These are phyloP conservation scores for Epinephelus cyanopodus DNA, from an alignment of 2,113 vertebrate species.

Conservation along the genomic window DNA sequence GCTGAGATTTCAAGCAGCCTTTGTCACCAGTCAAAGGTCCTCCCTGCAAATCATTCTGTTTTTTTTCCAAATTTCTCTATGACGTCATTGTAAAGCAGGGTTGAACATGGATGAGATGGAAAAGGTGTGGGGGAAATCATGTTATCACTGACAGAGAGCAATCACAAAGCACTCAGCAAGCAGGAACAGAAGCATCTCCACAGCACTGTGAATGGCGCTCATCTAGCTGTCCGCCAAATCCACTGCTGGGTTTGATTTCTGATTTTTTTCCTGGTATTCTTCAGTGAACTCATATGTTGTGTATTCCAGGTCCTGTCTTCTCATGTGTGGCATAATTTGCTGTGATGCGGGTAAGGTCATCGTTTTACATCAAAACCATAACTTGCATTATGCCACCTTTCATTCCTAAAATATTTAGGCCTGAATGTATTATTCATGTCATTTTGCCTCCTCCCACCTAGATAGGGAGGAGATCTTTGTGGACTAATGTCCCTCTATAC, in stretches of 20 bases:
- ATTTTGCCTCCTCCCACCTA: not conserved
- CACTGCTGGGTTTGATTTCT: not conserved
- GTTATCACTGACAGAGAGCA: slow-evolving; percentile 36
- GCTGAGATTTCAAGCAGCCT: slow-evolving; percentile 56
- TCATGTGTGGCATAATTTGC: not conserved
- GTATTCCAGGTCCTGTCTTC: not conserved
- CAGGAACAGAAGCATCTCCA: slow-evolving; percentile 2
- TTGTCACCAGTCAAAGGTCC: slow-evolving; percentile 66
- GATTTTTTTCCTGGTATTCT: not conserved
- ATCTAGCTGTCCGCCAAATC: not conserved
- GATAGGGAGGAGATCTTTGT: not conserved
- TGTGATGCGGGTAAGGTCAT: not conserved
- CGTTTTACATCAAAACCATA: slow-evolving; percentile 10
- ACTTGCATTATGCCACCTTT: slow-evolving; percentile 2
- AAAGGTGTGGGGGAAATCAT: slow-evolving; percentile 29
- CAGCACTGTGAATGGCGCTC: slow-evolving; percentile 14
- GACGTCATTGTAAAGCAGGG: slow-evolving; percentile 47
- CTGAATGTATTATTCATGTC: slow-evolving; percentile 8
- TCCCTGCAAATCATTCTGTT: slow-evolving; percentile 40
- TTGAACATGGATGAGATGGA: slow-evolving; percentile 46
- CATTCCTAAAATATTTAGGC: not conserved
- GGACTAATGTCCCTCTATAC: not conserved
- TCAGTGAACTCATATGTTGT: not conserved
- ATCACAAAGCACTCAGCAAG: slow-evolving; percentile 25
- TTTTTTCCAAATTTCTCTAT: slow-evolving; percentile 14